phyloP scores from a whole-genome alignment of 2,113 vertebrate genomes.

The Percopsis transmontana region DNA sequence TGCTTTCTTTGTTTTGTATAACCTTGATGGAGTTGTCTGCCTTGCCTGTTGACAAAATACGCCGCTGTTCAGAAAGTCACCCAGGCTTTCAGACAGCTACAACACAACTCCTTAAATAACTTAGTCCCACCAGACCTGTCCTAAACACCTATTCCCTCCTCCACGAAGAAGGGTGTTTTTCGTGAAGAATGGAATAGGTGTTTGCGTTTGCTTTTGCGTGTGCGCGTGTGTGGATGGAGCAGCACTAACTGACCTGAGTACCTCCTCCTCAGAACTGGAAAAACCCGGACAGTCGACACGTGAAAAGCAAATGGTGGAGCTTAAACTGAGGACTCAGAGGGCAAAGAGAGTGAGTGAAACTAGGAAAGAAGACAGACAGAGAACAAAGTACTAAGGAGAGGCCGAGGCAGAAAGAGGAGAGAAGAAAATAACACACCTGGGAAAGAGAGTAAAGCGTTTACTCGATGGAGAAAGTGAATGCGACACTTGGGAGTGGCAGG shows the following conservation, averaged over 20 bases:
- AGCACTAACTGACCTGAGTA: conserved; percentile 27
- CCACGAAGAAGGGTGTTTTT: too few species aligned
- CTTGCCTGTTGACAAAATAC: too few species aligned
- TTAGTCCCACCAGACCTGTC: background rate
- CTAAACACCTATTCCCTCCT: too few species aligned
- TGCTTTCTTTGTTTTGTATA: too few species aligned
- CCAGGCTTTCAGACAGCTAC: background rate
- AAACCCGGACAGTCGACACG: background rate
- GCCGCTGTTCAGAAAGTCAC: background rate
- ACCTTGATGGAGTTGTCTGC: too few species aligned
- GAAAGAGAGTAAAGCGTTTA: background rate
- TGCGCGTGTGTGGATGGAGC: conserved; percentile 3
- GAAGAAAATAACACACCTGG: too few species aligned
- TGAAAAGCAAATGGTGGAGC: background rate
- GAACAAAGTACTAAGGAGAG: background rate
- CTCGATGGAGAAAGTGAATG: conserved; percentile 1
- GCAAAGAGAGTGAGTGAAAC: background rate
- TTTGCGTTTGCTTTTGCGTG: conserved; percentile 5
- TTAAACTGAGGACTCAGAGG: background rate
- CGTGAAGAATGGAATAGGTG: too few species aligned
- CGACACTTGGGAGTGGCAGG: background rate
- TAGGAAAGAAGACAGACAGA: background rate
- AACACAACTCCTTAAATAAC: background rate
- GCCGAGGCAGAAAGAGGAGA: background rate
- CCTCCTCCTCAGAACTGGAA: conserved; percentile 3